phyloP scores from a whole-genome alignment of 2,113 vertebrate species.

The Phoxinus phoxinus region DNA sequence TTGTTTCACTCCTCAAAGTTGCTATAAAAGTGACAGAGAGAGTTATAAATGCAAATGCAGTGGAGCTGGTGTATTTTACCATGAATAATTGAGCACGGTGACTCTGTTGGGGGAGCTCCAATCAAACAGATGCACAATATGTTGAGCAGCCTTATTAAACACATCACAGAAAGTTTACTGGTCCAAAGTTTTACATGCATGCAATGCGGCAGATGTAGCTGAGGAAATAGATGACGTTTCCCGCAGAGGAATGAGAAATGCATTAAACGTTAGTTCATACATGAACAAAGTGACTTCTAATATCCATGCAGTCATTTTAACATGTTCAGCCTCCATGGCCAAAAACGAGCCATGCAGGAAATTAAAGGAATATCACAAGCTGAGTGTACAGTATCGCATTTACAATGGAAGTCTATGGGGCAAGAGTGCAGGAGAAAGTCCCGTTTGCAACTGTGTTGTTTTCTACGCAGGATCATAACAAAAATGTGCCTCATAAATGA shows the following conservation, averaged over 20 bases:
- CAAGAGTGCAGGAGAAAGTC: background rate
- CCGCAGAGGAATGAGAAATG: background rate
- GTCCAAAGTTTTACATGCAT: background rate
- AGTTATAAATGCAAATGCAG: constrained; percentile 33
- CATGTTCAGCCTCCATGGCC: background rate
- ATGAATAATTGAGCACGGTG: background rate
- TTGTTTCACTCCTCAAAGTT: constrained; percentile 19
- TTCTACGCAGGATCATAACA: no score
- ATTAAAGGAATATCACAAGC: background rate
- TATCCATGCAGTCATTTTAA: background rate
- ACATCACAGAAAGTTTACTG: background rate
- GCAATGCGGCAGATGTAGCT: background rate
- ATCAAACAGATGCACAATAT: constrained; percentile 9
- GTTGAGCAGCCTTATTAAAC: background rate
- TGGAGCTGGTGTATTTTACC: constrained; percentile 17
- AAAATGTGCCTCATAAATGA: no score
- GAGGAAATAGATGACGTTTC: background rate
- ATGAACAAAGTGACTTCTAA: background rate
- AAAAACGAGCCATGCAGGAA: background rate
- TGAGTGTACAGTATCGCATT: background rate
- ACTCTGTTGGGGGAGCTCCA: background rate
- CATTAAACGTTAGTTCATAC: background rate
- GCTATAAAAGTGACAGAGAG: constrained; percentile 33
- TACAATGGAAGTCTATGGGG: background rate
- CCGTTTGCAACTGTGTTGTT: no score